Conservation (phyloP, 2,113 vertebrate genomes). For the Aramus guarauna region DNA sequence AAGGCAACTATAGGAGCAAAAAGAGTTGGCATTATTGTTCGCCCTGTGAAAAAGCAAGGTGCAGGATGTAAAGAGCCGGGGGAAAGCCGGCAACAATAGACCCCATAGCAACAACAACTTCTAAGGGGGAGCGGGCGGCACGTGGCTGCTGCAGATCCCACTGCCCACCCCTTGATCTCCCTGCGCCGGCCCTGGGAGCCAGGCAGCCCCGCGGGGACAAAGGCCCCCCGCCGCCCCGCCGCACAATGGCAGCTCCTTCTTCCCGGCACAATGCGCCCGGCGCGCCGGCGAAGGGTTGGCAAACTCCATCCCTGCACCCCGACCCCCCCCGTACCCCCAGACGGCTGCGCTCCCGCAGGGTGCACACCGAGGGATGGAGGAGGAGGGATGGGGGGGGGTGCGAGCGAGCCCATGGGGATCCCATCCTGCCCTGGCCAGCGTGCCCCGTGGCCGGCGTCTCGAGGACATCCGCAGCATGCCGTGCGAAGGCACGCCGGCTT, state of each 20-base stretch:
- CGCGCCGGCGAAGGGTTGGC: neutral
- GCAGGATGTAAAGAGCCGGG: constrained; percentile 33
- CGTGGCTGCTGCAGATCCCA: constrained; percentile 16
- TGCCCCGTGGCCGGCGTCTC: accelerated
- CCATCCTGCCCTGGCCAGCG: accelerated
- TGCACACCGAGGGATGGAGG: accelerated
- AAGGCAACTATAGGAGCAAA: constrained; percentile 25
- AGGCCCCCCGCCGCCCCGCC: neutral
- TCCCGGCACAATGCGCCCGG: neutral
- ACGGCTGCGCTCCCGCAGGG: accelerated
- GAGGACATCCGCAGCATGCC: neutral
- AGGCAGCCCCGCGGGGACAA: constrained; percentile 28
- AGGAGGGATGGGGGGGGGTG: neutral
- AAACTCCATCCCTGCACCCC: neutral
- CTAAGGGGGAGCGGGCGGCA: constrained; percentile 41
- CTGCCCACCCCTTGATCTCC: constrained; percentile 46
- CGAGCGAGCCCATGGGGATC: accelerated
- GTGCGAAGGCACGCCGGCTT: accelerated
- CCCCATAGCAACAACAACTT: constrained; percentile 68
- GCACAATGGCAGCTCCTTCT: constrained; percentile 47
- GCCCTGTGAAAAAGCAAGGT: constrained; percentile 51
- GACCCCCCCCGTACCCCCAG: no score
- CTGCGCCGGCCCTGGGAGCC: neutral
- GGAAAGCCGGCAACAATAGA: constrained; percentile 54
- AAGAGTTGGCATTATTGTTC: constrained; percentile 62